phyloP scores from a whole-genome alignment of 2,797 vertebrate species.

The Girardinus metallicus region DNA sequence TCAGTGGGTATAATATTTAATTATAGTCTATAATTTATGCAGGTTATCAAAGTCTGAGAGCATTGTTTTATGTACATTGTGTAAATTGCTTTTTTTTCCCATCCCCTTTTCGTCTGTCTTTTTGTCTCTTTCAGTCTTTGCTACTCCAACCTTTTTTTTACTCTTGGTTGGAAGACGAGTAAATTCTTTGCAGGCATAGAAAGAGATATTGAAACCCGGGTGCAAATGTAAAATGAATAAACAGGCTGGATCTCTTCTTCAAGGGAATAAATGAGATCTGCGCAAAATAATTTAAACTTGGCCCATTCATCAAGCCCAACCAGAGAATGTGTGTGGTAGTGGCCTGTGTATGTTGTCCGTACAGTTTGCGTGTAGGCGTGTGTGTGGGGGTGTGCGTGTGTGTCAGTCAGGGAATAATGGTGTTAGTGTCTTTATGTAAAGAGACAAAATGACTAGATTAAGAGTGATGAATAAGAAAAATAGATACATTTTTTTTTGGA shows the following conservation, averaged over 20 bases:
- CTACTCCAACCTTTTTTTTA: conserved; percentile 60
- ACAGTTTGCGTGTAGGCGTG: conserved; percentile 49
- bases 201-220: conserved; percentile 85
- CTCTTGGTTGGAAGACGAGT: conserved; percentile 71
- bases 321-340: conserved; percentile 64
- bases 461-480: conserved; percentile 59
- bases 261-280: conserved; percentile 88
- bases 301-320: conserved; percentile 84
- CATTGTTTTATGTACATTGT: conserved; percentile 89
- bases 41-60: conserved; percentile 87
- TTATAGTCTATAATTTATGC: conserved; percentile 88
- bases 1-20: conserved; percentile 85
- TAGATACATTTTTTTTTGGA: conserved; percentile 42
- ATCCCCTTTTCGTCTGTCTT: conserved; percentile 38
- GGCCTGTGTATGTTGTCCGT: conserved; percentile 68
- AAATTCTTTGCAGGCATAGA: conserved; percentile 84
- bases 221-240: conserved; percentile 88
- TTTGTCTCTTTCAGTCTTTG: conserved; percentile 65
- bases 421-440: conserved; percentile 43
- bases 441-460: conserved; percentile 63
- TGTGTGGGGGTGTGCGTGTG: conserved; percentile 14
- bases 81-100: conserved; percentile 84
- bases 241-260: conserved; percentile 88
- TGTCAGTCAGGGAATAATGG: conserved; percentile 50
- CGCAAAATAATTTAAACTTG: conserved; percentile 88